phyloP scores from a whole-genome alignment of 2,797 vertebrate species.

The Buphagus erythrorhynchus region DNA sequence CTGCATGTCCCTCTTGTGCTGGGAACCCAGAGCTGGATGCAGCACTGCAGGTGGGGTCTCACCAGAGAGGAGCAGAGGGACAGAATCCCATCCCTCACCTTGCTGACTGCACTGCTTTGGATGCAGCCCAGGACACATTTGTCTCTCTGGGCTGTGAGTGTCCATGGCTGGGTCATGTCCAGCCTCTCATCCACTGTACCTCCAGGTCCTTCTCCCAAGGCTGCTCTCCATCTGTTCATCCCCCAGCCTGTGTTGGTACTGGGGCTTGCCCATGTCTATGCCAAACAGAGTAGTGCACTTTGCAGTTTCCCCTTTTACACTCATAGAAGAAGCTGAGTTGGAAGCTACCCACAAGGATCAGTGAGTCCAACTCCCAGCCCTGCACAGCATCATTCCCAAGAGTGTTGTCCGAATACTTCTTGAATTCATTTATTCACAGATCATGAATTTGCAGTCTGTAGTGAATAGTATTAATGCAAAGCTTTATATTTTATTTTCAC shows the following conservation, averaged over 20 bases:
- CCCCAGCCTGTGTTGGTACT: rapidly evolving
- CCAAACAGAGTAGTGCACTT: not conserved
- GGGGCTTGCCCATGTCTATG: not conserved
- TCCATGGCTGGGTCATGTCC: not conserved
- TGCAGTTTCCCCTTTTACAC: not conserved
- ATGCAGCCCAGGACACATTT: not conserved
- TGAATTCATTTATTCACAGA: not conserved
- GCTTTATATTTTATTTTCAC: not conserved
- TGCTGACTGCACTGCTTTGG: not conserved
- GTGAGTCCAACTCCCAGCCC: not conserved
- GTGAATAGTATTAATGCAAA: not conserved
- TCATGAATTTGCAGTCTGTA: not conserved
- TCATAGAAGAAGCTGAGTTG: not conserved
- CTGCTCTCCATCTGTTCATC: rapidly evolving
- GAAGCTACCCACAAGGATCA: not conserved
- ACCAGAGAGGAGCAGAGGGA: not conserved
- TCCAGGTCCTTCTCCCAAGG: rapidly evolving
- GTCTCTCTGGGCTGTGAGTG: not conserved
- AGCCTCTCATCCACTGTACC: not conserved
- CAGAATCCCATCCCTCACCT: not conserved
- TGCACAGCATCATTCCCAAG: not conserved
- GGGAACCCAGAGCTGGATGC: not conserved
- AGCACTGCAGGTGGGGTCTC: not conserved
- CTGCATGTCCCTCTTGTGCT: rapidly evolving
- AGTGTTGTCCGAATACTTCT: not conserved